Evolutionary conservation across 2,113 vertebrate species (phyloP).

Genomic region (Cettia cetti): DNA sequence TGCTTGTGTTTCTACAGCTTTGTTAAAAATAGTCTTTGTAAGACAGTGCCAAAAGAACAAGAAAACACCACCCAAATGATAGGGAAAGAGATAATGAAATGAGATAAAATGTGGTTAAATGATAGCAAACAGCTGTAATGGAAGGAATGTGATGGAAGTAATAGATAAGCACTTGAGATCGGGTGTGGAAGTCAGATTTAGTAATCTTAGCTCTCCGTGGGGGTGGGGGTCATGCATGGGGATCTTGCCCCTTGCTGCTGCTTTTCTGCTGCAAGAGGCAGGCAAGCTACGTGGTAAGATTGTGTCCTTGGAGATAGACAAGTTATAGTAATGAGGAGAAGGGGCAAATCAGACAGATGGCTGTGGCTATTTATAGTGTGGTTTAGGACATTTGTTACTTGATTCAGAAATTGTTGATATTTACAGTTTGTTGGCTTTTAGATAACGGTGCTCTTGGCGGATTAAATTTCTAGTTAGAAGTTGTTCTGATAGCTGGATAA

Average conservation of each 20-base stretch:
- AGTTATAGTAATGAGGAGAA: slow-evolving; percentile 43
- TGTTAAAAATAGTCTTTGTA: background rate
- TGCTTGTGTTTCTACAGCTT: background rate
- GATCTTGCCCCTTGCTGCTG: background rate
- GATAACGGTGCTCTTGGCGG: background rate
- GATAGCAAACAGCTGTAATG: background rate
- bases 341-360: slow-evolving; percentile 45
- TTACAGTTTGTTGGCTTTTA: slow-evolving; percentile 47
- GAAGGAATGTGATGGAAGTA: background rate
- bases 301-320: slow-evolving; percentile 17
- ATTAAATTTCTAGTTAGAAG: slow-evolving; percentile 14
- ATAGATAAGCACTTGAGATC: background rate
- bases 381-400: slow-evolving; percentile 27
- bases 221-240: rapidly evolving
- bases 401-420: slow-evolving; percentile 50
- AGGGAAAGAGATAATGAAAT: background rate
- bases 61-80: background rate
- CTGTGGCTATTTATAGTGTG: slow-evolving; percentile 50
- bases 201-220: background rate
- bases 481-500: background rate
- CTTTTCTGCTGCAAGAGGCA: background rate
- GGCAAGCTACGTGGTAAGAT: background rate
- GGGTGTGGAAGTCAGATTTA: background rate
- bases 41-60: background rate
- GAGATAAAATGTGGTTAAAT: background rate